Conservation (phyloP, 92 coral and sea anemone species). For the Porites evermanni region DNA sequence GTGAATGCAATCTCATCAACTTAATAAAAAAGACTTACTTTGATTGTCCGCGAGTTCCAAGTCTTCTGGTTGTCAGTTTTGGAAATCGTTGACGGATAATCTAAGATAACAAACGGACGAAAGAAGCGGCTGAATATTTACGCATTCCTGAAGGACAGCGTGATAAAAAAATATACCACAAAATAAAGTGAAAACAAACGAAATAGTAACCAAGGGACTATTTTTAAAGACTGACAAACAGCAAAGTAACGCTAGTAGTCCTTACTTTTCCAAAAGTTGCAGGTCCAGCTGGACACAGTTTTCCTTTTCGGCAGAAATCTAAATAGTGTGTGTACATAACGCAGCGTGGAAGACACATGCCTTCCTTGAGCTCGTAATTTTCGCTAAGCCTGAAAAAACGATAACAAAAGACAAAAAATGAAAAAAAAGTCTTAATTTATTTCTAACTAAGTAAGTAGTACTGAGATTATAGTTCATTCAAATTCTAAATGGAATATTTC, state of each 20-base stretch:
- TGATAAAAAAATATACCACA: neutral
- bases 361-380: conserved; percentile 95
- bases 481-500: too few relatives aligned
- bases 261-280: conserved; percentile 99
- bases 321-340: conserved; percentile 95
- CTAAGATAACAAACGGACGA: conserved; percentile 33
- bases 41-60: conserved; percentile 97
- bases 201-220: neutral
- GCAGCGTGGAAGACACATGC: conserved; percentile 97
- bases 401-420: neutral
- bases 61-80: conserved; percentile 90
- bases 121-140: neutral
- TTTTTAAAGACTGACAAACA: too few relatives aligned
- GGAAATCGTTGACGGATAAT: conserved; percentile 97
- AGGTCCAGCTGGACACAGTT: conserved; percentile 90
- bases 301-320: conserved; percentile 94
- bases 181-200: neutral
- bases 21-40: conserved; percentile 67
- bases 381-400: conserved; percentile 81
- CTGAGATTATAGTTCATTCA: too few relatives aligned
- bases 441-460: too few relatives aligned
- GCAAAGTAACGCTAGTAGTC: neutral
- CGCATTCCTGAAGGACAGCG: too few relatives aligned
- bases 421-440: neutral
- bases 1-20: too few relatives aligned